These are phyloP conservation scores for Tachyglossus aculeatus DNA, from an alignment of 2,797 vertebrate species.

Conservation along the genomic window DNA sequence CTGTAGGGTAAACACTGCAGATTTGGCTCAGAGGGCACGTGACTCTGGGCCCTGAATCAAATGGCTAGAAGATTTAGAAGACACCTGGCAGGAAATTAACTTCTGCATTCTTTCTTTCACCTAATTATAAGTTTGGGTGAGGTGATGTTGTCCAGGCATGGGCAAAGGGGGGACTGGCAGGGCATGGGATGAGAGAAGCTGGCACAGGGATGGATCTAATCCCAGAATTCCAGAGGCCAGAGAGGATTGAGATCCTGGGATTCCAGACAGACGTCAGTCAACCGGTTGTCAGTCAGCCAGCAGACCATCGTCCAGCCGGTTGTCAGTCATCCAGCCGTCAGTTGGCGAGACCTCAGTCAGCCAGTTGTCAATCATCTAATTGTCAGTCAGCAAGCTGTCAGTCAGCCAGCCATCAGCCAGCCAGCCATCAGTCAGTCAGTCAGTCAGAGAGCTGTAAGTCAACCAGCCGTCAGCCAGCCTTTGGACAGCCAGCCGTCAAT, in stretches of 20 bases:
- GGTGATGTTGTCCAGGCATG: conserved; percentile 23
- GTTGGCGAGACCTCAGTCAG: too few relatives aligned
- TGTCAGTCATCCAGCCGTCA: too few relatives aligned
- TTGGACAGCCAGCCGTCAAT: too few relatives aligned
- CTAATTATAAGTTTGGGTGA: conserved; percentile 45
- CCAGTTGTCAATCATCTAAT: too few relatives aligned
- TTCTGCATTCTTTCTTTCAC: conserved; percentile 29
- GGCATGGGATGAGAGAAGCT: conserved; percentile 8
- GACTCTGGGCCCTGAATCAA: conserved; percentile 49
- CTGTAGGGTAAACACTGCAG: conserved; percentile 55
- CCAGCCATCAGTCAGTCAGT: too few relatives aligned
- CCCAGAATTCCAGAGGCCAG: conserved; percentile 21
- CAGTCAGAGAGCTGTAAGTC: too few relatives aligned
- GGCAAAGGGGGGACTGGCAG: conserved; percentile 28
- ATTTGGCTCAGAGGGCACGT: conserved; percentile 38
- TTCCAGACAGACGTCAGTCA: neutral
- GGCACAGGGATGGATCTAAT: conserved; percentile 23
- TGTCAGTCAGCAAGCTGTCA: too few relatives aligned
- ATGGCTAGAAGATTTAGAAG: conserved; percentile 49
- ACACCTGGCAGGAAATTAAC: conserved; percentile 59
- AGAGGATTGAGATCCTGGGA: neutral
- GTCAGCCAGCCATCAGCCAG: too few relatives aligned
- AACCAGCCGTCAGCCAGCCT: too few relatives aligned
- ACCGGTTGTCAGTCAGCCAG: too few relatives aligned
- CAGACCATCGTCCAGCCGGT: too few relatives aligned